Base-by-base conservation (phyloP, 2,888 invertebrate genomes). In the Diloba caeruleocephala region DNA sequence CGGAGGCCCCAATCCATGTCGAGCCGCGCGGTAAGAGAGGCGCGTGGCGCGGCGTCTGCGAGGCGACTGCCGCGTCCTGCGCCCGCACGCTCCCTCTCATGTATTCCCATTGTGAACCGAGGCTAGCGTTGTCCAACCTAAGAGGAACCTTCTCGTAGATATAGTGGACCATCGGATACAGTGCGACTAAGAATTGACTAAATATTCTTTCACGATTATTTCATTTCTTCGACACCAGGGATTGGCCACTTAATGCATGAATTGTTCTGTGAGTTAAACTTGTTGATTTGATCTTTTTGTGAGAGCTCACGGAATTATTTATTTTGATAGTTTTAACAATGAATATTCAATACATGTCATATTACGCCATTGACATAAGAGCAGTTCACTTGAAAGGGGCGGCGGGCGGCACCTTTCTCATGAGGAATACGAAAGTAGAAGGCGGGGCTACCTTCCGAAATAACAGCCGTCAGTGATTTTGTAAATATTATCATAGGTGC, bases 1-100 rank as follows among this genome's bases (percentile, higher is more conserved):
- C 92, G 93, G 81, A 93, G 90, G 88, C 93, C 93, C 93, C 93
- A 93, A 84, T 93, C 92, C 93, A 93, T 93, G 85, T 82, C 87
- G 83, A 72, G 69, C 79, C 76, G 71, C 79, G 75, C 78, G 77
- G 63, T 73, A 75, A 65, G 73, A 48, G 66, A 67, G 76, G 81
- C 84, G 85, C 90, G 88, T 89, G 87, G 84, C 88, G 88, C 88
- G 87, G 82, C 88, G 89, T 87, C 88, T 84, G 81, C 84, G 84
- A 84, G 77, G 74, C 88, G 87, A 93, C 92, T 93, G 93, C 89
- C 90, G 92, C 88, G 84, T 86, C 90, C 87, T 87, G 88, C 87
- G 80, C 88, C 85, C 88, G 83, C 87, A 69, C 83, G 76, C 78
- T 82, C 85, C 82, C 84, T 79, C 78, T 75, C 72, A 69, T 76